Base-by-base conservation (phyloP, 2,797 vertebrate genomes). In the Tinamus major region DNA sequence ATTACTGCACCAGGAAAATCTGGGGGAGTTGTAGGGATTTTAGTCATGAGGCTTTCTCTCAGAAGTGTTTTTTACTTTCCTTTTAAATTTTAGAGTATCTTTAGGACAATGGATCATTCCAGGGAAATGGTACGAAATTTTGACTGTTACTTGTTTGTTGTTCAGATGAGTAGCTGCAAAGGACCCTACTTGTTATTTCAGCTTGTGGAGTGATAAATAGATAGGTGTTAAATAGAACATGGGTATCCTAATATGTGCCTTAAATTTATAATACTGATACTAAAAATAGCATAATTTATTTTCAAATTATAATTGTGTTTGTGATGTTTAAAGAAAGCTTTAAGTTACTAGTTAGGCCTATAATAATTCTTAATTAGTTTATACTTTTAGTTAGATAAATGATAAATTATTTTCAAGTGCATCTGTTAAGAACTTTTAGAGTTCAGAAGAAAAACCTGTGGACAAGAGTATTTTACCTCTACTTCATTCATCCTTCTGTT, bases 131-230 rank as follows among this genome's bases (percentile, higher is more conserved):
- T 35, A 3, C 6, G 51, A 39, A 51, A 48, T 46, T 69, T 27
- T 33, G 12, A 7, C 3, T 42, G 1, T 7, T n/a, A 3, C 16
- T 59, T 1, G 0, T 37, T 64, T 49, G 12, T 23, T 89, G 10
- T n/a, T 2, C 0, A 0, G n/a, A 21, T 74, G 3, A 37, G 1
- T 31, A 18, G 13, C 35, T 46, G 44, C 15, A 24, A 21, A 11
- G 5, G 13, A 7, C 3, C n/a, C 7, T 49, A 2, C 49, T 75
- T 49, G 20, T 10, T 56, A 7, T 13, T 17, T 7, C 24, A 44
- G 10, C 1, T 80, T 39, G 67, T n/a, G 3, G n/a, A 63, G 15
- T 13, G 7, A 2, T 18, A 27, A 21, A 7, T 35, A 35, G 35
- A 35, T 35, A 35, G 3, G 1, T 61, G 35, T 49, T 16, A 65